Conservation (phyloP, 2,888 invertebrate species). For the Vanessa cardui region DNA sequence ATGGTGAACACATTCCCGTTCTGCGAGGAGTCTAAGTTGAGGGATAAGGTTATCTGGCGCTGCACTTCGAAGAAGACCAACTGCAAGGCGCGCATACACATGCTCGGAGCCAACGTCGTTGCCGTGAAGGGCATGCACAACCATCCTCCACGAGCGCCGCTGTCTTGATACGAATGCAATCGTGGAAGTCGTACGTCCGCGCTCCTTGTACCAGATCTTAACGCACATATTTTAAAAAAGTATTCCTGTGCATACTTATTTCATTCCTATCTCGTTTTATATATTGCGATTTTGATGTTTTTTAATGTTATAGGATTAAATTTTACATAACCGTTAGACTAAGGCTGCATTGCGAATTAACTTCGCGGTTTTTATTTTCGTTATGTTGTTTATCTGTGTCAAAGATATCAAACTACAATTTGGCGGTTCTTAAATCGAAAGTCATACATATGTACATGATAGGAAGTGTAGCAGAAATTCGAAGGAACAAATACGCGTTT, state of each 20-base stretch:
- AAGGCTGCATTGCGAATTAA: neutral
- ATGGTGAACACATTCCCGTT: slow-evolving; percentile 82
- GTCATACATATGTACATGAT: too few relatives aligned
- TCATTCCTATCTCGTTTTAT: neutral
- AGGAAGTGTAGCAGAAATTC: too few relatives aligned
- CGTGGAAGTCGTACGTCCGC: neutral
- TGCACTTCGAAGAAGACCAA: slow-evolving; percentile 81
- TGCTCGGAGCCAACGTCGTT: slow-evolving; percentile 75
- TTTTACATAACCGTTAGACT: neutral
- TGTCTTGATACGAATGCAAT: slow-evolving; percentile 47
- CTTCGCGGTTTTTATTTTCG: too few relatives aligned
- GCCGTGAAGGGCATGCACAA: slow-evolving; percentile 81
- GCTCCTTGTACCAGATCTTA: neutral
- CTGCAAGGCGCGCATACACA: slow-evolving; percentile 79
- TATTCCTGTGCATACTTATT: neutral
- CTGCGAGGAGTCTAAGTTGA: slow-evolving; percentile 79
- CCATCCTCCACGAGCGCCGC: slow-evolving; percentile 72
- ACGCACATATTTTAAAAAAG: neutral
- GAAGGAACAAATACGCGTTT: too few relatives aligned
- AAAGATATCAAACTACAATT: too few relatives aligned
- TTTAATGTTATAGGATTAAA: neutral
- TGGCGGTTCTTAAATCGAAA: too few relatives aligned
- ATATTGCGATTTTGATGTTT: neutral
- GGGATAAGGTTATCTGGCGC: slow-evolving; percentile 80
- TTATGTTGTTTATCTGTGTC: too few relatives aligned